phyloP scores from a whole-genome alignment of 2,797 vertebrate genomes.

The Typhlichthys subterraneus region DNA sequence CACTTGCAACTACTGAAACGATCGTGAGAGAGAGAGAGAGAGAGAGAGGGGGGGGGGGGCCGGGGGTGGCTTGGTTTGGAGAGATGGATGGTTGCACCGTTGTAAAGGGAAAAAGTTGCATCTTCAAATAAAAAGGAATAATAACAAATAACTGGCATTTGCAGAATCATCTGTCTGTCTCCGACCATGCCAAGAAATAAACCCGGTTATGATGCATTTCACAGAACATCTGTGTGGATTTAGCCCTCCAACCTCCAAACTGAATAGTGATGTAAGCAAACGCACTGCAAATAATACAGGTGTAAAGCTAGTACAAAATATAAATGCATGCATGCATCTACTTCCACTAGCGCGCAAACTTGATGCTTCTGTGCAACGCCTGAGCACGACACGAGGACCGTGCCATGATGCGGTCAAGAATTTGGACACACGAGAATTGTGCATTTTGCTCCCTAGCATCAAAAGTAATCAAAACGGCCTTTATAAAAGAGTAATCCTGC shows the following conservation, averaged over 20 bases:
- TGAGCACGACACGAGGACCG: not conserved
- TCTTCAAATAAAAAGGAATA: too few relatives aligned
- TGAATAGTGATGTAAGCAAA: not conserved
- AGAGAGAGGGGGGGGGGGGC: not conserved
- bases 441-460: not conserved
- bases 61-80: not conserved
- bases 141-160: too few relatives aligned
- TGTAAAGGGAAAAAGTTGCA: too few relatives aligned
- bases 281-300: not conserved
- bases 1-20: not conserved
- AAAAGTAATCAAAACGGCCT: not conserved
- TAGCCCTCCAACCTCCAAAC: not conserved
- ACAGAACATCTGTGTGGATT: constrained; percentile 39
- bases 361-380: constrained; percentile 18
- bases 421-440: too few relatives aligned
- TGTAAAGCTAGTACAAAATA: constrained; percentile 4
- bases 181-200: too few relatives aligned
- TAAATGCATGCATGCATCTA: too few relatives aligned
- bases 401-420: too few relatives aligned
- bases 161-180: too few relatives aligned
- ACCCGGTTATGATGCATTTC: constrained; percentile 7
- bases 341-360: not conserved
- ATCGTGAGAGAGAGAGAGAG: not conserved
- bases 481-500: too few relatives aligned
- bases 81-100: too few relatives aligned